These are phyloP conservation scores for Bubo blakistoni DNA, from an alignment of 2,113 vertebrate species.

Conservation along the genomic window DNA sequence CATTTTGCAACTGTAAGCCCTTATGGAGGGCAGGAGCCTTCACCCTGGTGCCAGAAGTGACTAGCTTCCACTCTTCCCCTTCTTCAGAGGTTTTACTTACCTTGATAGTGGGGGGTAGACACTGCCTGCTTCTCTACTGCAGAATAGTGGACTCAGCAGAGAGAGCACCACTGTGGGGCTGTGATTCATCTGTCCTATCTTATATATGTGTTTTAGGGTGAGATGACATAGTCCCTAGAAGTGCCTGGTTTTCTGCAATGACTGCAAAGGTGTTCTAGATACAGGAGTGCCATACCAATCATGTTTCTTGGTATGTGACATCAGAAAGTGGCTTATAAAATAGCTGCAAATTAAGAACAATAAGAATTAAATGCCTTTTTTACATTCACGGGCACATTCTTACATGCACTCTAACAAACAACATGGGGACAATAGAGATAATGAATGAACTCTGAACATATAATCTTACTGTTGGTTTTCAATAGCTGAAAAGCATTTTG, in stretches of 20 bases:
- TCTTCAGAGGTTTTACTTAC: not conserved
- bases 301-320: rapidly evolving
- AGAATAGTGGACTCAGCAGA: not conserved
- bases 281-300: not conserved
- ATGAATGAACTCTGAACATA: not conserved
- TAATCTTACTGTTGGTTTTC: not conserved
- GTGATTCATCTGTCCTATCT: not conserved
- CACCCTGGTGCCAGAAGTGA: not conserved
- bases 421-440: not conserved
- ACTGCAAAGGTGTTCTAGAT: not conserved
- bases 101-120: not conserved
- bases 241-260: not conserved
- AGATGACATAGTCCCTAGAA: not conserved
- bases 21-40: not conserved
- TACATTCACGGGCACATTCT: not conserved
- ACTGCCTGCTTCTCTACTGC: not conserved
- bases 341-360: not conserved
- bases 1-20: not conserved
- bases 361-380: not conserved
- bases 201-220: not conserved
- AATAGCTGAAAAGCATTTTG: not conserved
- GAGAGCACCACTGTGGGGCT: not conserved
- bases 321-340: not conserved
- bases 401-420: not conserved
- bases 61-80: not conserved